A percentile compares a stretch with the other conserved stretches of the same genome.
These are phyloP conservation scores for Cyanoderma ruficeps DNA, from an alignment of 2,113 vertebrate species.

Conservation along the genomic window DNA sequence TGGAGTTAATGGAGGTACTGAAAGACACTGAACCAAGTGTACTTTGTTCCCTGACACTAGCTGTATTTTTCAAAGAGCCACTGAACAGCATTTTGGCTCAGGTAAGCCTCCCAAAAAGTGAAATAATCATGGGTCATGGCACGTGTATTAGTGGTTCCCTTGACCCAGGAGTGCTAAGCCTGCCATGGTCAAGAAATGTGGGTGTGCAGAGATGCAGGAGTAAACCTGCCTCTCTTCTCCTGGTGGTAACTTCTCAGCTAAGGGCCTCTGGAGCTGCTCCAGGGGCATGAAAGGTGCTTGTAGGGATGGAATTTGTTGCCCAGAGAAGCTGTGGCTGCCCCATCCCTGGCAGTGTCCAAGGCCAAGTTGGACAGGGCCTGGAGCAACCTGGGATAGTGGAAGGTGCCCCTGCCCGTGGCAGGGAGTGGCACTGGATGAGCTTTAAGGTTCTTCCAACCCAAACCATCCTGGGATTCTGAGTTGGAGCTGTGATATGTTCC, in stretches of 20 bases:
- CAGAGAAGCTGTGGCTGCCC: neutral
- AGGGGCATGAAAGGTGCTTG: neutral
- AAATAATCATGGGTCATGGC: neutral
- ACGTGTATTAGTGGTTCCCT: neutral
- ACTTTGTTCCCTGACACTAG: neutral
- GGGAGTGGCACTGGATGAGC: neutral
- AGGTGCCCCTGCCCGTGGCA: neutral
- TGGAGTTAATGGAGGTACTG: neutral
- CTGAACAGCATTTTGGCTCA: neutral
- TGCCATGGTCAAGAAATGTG: neutral
- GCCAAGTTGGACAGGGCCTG: accelerated
- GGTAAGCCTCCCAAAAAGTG: neutral
- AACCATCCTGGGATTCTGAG: neutral
- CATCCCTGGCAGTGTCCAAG: neutral
- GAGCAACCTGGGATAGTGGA: neutral
- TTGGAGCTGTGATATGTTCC: neutral
- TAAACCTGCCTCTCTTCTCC: neutral
- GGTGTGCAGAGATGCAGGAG: neutral
- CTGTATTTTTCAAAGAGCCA: neutral
- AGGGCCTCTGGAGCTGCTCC: neutral
- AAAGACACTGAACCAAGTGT: neutral
- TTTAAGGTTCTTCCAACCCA: neutral
- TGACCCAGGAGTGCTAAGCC: neutral
- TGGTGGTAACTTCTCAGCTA: neutral
- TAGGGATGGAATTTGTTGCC: neutral